Conservation (phyloP, 64 coral and sea anemone species). For the Actinia tenebrosa region DNA sequence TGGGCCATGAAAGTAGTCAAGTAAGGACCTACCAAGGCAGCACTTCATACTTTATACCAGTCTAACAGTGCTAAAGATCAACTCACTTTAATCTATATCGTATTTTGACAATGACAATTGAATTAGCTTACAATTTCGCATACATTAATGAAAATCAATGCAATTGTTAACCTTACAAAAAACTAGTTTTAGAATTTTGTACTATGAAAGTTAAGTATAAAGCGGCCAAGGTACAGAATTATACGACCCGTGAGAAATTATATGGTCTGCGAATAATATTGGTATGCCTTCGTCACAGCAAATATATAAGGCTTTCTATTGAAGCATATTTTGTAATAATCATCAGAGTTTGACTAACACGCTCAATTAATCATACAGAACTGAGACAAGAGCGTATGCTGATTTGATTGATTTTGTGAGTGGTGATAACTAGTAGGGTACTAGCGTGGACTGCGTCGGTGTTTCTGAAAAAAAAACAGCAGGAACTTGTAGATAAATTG, state of each 20-base stretch:
- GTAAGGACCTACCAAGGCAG: too few species aligned
- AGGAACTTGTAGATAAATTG: too few species aligned
- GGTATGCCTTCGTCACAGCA: neutral
- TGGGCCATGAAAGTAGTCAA: neutral
- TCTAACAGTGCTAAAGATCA: too few species aligned
- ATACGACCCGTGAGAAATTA: neutral
- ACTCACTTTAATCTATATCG: too few species aligned
- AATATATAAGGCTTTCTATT: neutral
- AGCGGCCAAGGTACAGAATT: neutral
- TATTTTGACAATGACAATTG: neutral
- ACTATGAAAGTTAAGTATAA: neutral
- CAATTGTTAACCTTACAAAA: neutral
- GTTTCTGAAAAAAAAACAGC: too few species aligned
- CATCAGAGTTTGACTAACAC: neutral
- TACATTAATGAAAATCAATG: neutral
- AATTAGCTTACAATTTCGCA: neutral
- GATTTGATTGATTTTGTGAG: neutral
- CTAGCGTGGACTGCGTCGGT: too few species aligned
- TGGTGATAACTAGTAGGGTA: too few species aligned
- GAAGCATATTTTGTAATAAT: conserved; percentile 4
- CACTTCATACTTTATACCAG: too few species aligned
- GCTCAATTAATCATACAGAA: conserved; percentile 12
- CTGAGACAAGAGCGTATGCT: neutral
- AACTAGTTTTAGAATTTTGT: neutral
- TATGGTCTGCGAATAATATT: neutral